A percentile compares a stretch with the other conserved stretches of the same genome.
These are phyloP conservation scores for Rhamnusium bicolor DNA, from an alignment of 2,888 invertebrate genomes.

Conservation along the genomic window DNA sequence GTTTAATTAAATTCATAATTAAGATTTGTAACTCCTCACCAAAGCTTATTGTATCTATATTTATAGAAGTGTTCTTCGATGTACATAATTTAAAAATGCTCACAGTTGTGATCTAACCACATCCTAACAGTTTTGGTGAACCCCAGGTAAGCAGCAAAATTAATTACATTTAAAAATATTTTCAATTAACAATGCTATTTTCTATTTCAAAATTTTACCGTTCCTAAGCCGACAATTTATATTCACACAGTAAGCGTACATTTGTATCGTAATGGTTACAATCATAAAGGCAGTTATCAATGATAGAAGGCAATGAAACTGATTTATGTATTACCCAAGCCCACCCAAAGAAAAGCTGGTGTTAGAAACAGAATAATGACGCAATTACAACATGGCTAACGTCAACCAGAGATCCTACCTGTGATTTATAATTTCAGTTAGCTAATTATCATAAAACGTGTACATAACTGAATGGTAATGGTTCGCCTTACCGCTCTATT, in stretches of 20 bases:
- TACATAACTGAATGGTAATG: slow-evolving; percentile 47
- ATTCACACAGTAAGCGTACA: slow-evolving; percentile 15
- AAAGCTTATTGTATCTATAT: too few relatives aligned
- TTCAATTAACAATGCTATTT: neutral
- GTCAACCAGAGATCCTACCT: slow-evolving; percentile 51
- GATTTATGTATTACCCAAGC: slow-evolving; percentile 50
- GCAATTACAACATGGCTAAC: slow-evolving; percentile 56
- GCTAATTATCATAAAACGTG: slow-evolving; percentile 55
- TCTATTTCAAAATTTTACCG: neutral
- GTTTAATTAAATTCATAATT: too few relatives aligned
- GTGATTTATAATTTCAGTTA: slow-evolving; percentile 58
- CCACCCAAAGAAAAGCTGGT: slow-evolving; percentile 57
- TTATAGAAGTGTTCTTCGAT: too few relatives aligned
- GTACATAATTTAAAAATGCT: too few relatives aligned
- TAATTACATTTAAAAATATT: too few relatives aligned
- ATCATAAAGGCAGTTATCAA: slow-evolving; percentile 31
- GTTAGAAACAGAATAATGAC: slow-evolving; percentile 57
- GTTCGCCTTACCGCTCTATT: slow-evolving; percentile 12
- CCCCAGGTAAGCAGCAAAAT: too few relatives aligned
- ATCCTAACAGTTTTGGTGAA: too few relatives aligned
- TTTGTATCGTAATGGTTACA: slow-evolving; percentile 18
- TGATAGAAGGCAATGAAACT: slow-evolving; percentile 41
- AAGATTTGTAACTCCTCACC: too few relatives aligned
- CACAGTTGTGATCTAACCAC: too few relatives aligned
- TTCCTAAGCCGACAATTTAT: slow-evolving; percentile 9